phyloP scores from a whole-genome alignment of 2,113 vertebrate genomes.

The Microcebus griseorufus region DNA sequence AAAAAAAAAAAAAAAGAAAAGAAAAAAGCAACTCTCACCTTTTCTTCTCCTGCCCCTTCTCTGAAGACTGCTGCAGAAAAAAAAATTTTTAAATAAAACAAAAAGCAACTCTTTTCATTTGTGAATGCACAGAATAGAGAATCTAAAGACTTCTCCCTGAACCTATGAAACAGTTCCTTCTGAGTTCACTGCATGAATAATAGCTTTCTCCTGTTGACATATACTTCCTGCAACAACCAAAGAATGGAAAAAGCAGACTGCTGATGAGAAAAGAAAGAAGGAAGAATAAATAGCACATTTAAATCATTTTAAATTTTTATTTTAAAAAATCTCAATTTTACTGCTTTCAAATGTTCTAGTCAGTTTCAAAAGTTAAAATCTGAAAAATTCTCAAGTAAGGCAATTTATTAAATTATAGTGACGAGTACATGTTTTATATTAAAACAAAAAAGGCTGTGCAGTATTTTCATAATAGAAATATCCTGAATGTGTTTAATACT shows the following conservation, averaged over 20 bases:
- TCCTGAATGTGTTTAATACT: not conserved
- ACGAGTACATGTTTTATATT: not conserved
- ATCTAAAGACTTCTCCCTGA: not conserved
- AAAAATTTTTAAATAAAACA: not conserved
- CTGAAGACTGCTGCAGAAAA: too few relatives aligned
- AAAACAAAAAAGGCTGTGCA: not conserved
- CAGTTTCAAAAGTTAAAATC: not conserved
- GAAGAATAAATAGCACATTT: not conserved
- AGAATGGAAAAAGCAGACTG: not conserved
- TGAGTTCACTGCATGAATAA: not conserved
- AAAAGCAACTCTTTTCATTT: not conserved
- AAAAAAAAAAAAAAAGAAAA: too few relatives aligned
- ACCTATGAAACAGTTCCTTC: not conserved
- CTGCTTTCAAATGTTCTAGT: not conserved
- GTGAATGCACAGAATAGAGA: not conserved
- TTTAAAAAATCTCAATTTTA: not conserved
- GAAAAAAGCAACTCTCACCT: not conserved
- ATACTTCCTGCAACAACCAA: not conserved
- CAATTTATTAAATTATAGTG: conserved; percentile 9
- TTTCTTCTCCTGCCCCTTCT: too few relatives aligned
- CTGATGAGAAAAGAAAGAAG: not conserved
- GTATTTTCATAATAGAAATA: not conserved
- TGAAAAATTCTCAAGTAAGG: not conserved
- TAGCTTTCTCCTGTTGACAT: not conserved
- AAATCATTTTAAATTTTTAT: not conserved